phyloP scores from a whole-genome alignment of 1,140 invertebrate species.

The Drosophila mauritiana region DNA sequence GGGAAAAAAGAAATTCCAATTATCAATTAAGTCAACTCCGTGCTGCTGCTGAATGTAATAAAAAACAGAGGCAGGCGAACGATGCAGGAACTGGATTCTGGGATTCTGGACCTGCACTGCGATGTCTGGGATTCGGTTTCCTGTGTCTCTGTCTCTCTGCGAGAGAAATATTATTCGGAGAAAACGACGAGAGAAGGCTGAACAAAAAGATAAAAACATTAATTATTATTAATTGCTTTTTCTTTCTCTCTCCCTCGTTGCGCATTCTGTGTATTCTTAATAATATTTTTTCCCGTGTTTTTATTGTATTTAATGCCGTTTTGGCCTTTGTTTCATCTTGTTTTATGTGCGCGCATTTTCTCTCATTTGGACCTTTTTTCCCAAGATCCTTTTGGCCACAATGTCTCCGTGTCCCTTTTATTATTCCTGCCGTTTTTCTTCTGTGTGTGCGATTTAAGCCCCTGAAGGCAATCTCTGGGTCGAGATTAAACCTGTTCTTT shows the following conservation, averaged over 20 bases:
- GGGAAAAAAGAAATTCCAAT: slow-evolving; percentile 68
- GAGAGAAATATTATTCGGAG: slow-evolving; percentile 36
- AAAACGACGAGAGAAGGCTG: slow-evolving; percentile 20
- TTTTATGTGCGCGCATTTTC: slow-evolving; percentile 45
- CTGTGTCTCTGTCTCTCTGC: slow-evolving; percentile 27
- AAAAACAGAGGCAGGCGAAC: slow-evolving; percentile 33
- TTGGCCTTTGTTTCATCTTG: slow-evolving; percentile 68
- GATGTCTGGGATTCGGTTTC: slow-evolving; percentile 35
- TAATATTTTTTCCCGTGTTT: slow-evolving; percentile 51
- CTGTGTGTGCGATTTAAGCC: slow-evolving; percentile 36
- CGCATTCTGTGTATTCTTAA: slow-evolving; percentile 27
- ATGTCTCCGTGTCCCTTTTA: slow-evolving; percentile 20
- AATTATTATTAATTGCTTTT: slow-evolving; percentile 81
- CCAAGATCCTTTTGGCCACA: slow-evolving; percentile 38
- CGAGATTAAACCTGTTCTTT: slow-evolving; percentile 45
- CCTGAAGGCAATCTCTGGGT: slow-evolving; percentile 35
- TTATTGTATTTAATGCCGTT: slow-evolving; percentile 55
- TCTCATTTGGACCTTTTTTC: slow-evolving; percentile 36
- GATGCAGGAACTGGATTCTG: slow-evolving; percentile 25
- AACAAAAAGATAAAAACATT: slow-evolving; percentile 81
- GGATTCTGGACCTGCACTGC: slow-evolving; percentile 9
- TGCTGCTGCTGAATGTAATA: slow-evolving; percentile 62
- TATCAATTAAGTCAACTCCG: slow-evolving; percentile 77
- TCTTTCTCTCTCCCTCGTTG: slow-evolving; percentile 22
- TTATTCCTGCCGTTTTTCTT: slow-evolving; percentile 5